Evolutionary conservation across 2,113 vertebrate species (phyloP).

Genomic region (Oryzias javanicus): DNA sequence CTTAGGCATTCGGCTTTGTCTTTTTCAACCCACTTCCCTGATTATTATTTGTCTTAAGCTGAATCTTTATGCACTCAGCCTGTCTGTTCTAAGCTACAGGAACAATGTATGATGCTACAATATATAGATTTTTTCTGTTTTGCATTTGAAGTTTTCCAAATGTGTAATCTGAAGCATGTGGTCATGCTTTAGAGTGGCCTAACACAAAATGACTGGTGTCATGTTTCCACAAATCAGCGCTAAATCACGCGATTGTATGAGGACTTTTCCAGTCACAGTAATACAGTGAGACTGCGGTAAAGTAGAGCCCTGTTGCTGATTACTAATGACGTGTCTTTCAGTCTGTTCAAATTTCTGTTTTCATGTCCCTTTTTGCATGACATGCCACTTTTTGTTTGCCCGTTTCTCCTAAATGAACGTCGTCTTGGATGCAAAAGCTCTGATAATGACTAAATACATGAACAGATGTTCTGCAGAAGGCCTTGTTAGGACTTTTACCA

Average conservation of each 20-base stretch:
- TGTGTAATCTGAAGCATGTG: conserved; percentile 67
- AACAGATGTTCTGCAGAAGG: too few species aligned
- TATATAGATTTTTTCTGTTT: conserved; percentile 28
- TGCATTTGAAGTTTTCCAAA: conserved; percentile 55
- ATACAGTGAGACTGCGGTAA: conserved; percentile 56
- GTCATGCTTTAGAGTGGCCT: conserved; percentile 37
- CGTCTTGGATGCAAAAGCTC: neutral
- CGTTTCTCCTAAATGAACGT: conserved; percentile 21
- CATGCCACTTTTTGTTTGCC: conserved; percentile 22
- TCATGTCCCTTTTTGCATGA: conserved; percentile 33
- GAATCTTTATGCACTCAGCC: conserved; percentile 33
- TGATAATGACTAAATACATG: too few species aligned
- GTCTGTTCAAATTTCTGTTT: conserved; percentile 34
- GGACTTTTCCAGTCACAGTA: conserved; percentile 41
- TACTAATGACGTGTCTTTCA: conserved; percentile 43
- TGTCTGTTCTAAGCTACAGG: conserved; percentile 29
- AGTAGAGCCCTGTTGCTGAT: conserved; percentile 53
- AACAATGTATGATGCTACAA: conserved; percentile 35
- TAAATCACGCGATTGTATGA: conserved; percentile 53
- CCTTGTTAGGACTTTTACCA: too few species aligned
- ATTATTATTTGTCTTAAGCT: conserved; percentile 39
- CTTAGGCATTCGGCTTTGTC: neutral
- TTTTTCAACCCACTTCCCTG: conserved; percentile 29
- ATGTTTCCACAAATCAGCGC: conserved; percentile 58
- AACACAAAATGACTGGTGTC: conserved; percentile 56